Conservation (phyloP, 2,797 vertebrate genomes). For the Tarsius wallacei region DNA sequence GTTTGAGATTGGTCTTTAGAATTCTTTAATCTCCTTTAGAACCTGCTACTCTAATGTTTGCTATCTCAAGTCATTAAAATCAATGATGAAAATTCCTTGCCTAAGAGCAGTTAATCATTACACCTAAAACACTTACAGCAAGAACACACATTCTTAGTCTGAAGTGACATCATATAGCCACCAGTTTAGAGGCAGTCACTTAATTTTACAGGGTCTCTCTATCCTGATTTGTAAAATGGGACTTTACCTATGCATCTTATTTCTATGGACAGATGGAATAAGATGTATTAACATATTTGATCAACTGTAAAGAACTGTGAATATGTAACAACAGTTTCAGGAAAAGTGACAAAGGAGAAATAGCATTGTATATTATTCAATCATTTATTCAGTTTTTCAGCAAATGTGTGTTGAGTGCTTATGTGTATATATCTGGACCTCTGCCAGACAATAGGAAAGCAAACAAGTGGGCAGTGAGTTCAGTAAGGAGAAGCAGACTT, state of each 20-base stretch:
- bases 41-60: neutral
- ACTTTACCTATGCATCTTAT: neutral
- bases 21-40: constrained; percentile 46
- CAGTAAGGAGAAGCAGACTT: neutral
- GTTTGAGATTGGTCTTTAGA: neutral
- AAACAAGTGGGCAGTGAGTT: neutral
- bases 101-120: neutral
- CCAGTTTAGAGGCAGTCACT: neutral
- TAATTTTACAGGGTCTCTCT: neutral
- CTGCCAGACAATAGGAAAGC: neutral
- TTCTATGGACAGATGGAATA: neutral
- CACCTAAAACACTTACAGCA: neutral
- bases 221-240: neutral
- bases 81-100: neutral
- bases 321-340: neutral
- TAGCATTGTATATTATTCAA: neutral
- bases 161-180: neutral
- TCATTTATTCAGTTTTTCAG: constrained; percentile 23
- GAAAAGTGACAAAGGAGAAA: neutral
- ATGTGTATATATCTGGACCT: neutral
- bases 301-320: neutral
- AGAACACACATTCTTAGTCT: neutral
- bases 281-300: neutral
- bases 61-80: neutral
- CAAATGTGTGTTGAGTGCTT: constrained; percentile 23